Conservation (phyloP, 2,797 vertebrate genomes). For the Pangasius krempfi region DNA sequence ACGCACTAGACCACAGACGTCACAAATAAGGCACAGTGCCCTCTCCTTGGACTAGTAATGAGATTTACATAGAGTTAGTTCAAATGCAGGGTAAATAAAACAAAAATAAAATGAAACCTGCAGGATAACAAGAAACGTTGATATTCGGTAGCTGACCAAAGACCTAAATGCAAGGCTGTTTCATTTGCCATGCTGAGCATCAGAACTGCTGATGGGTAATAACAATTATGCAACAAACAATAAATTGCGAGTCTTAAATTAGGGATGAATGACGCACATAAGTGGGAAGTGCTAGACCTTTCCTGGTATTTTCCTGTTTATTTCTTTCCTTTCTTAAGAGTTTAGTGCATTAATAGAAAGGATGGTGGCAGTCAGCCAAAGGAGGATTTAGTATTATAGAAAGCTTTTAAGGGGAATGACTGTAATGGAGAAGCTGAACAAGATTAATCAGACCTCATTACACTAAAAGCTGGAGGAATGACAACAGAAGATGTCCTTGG, state of each 20-base stretch:
- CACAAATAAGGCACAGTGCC: not conserved
- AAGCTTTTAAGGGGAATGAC: conserved; percentile 76
- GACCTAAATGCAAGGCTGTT: not conserved
- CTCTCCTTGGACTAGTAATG: not conserved
- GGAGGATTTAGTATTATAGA: conserved; percentile 70
- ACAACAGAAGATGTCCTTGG: conserved; percentile 73
- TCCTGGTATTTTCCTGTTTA: conserved; percentile 5
- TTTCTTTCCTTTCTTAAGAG: conserved; percentile 50
- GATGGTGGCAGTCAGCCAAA: conserved; percentile 72
- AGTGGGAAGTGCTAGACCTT: not conserved
- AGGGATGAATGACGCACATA: not conserved
- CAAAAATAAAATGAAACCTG: not conserved
- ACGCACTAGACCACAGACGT: conserved; percentile 1
- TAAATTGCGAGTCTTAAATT: not conserved
- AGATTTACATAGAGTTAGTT: not conserved
- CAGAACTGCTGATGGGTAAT: not conserved
- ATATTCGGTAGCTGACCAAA: not conserved
- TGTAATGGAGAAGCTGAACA: conserved; percentile 67
- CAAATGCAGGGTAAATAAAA: not conserved
- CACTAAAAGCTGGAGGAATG: conserved; percentile 74
- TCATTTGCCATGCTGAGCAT: not conserved
- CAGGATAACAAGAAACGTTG: not conserved
- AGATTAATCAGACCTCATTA: conserved; percentile 81
- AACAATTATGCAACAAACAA: not conserved
- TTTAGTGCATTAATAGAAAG: conserved; percentile 61